Conservation (phyloP, 2,113 vertebrate genomes). For the Sorex araneus region DNA sequence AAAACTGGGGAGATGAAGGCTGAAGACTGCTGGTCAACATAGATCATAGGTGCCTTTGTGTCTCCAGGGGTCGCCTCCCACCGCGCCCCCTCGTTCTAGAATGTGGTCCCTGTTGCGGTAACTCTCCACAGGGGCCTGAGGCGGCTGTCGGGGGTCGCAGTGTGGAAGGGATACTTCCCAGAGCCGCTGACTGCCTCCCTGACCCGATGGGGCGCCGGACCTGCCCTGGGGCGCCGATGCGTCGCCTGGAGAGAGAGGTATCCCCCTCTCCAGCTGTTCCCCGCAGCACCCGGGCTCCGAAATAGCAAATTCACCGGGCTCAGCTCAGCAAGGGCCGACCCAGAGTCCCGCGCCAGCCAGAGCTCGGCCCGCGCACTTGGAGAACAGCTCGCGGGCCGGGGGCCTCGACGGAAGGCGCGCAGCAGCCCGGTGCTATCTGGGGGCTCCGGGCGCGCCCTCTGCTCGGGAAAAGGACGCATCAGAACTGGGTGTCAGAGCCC, state of each 20-base stretch:
- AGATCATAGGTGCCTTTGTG: background rate
- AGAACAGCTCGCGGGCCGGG: background rate
- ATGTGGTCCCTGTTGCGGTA: background rate
- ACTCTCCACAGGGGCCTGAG: background rate
- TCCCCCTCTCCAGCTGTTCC: constrained; percentile 53
- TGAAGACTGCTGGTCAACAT: background rate
- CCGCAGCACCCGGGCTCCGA: background rate
- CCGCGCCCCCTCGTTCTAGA: background rate
- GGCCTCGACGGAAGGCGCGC: background rate
- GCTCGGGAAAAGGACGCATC: background rate
- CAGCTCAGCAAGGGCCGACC: background rate
- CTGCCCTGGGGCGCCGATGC: background rate
- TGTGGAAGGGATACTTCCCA: background rate
- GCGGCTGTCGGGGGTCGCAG: background rate
- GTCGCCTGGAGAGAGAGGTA: background rate
- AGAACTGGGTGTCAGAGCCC: no score
- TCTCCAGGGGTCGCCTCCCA: background rate
- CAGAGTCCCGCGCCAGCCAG: background rate
- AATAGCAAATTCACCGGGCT: constrained; percentile 74
- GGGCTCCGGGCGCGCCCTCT: no score
- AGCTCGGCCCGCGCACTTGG: background rate
- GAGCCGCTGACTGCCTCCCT: background rate
- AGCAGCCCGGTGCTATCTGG: background rate
- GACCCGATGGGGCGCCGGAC: background rate
- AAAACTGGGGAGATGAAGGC: background rate